A percentile compares a stretch with the other conserved stretches of the same genome.
Conservation (phyloP, 2,113 vertebrate genomes). For the Marmota monax region DNA sequence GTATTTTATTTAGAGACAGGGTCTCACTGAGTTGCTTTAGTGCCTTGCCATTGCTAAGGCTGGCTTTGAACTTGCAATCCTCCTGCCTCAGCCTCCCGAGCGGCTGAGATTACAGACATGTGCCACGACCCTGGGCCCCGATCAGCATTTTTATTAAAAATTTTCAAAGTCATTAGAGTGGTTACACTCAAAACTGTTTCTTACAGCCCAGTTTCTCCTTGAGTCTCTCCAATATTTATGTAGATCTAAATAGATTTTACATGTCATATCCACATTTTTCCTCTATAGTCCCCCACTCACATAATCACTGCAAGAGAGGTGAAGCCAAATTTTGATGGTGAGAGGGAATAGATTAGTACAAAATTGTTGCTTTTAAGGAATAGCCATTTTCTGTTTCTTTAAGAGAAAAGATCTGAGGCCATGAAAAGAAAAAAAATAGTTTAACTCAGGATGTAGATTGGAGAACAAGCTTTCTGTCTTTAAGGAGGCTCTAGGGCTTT, state of each 20-base stretch:
- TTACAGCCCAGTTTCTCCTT: not conserved
- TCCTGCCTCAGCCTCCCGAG: too few species aligned
- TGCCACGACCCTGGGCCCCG: too few species aligned
- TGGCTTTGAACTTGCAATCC: too few species aligned
- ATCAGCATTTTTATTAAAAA: not conserved
- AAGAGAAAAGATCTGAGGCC: slow-evolving; percentile 43
- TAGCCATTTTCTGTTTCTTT: slow-evolving; percentile 54
- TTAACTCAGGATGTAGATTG: not conserved
- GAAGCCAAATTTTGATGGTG: not conserved
- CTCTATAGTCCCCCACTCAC: not conserved
- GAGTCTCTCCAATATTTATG: not conserved
- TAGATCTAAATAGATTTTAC: not conserved
- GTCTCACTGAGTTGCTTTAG: too few species aligned
- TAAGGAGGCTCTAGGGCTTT: slow-evolving; percentile 40
- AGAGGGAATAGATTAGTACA: not conserved
- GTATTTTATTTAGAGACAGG: too few species aligned
- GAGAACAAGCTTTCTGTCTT: slow-evolving; percentile 42
- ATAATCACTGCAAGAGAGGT: not conserved
- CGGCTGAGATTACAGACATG: too few species aligned
- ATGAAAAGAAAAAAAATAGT: slow-evolving; percentile 29
- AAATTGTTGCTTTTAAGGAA: slow-evolving; percentile 2
- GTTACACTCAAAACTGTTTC: not conserved
- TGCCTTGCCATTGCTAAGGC: too few species aligned
- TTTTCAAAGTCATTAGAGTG: not conserved
- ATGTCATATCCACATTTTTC: not conserved